A percentile compares a stretch with the other conserved stretches of the same genome.
These are phyloP conservation scores for Trachymyrmex cornetzi DNA, from an alignment of 1,140 invertebrate species.

Conservation along the genomic window DNA sequence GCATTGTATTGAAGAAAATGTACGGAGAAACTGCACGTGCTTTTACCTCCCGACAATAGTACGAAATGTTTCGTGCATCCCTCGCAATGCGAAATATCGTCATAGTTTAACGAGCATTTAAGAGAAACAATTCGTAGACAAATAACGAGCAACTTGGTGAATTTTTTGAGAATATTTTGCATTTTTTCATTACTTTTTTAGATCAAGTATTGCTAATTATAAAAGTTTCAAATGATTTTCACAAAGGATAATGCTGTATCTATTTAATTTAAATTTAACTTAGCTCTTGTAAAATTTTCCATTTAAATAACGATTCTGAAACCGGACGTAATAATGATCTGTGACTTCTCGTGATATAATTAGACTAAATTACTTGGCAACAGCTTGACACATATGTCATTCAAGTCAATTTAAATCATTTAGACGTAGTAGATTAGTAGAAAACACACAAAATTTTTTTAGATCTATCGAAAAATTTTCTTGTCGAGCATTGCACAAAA, in stretches of 20 bases:
- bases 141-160: not conserved
- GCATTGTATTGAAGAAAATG: slow-evolving; percentile 53
- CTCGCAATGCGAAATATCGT: slow-evolving; percentile 15
- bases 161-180: not conserved
- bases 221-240: not conserved
- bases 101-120: not conserved
- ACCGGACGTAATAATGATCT: slow-evolving; percentile 15
- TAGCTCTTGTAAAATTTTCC: not conserved
- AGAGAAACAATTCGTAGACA: not conserved
- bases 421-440: not conserved
- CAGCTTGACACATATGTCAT: not conserved
- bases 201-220: not conserved
- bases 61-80: slow-evolving; percentile 23
- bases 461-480: not conserved
- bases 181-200: not conserved
- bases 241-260: not conserved
- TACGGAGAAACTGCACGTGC: slow-evolving; percentile 20
- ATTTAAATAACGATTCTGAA: not conserved
- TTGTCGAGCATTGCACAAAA: too few species aligned
- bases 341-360: slow-evolving; percentile 24
- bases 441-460: not conserved
- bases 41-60: slow-evolving; percentile 41
- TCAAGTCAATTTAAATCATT: slow-evolving; percentile 13
- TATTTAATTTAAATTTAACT: not conserved
- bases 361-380: slow-evolving; percentile 35